Percentiles rank a stretch among this genome's conserved stretches.
phyloP scores from a whole-genome alignment of 2,113 vertebrate genomes.

The Beaufortia kweichowensis region DNA sequence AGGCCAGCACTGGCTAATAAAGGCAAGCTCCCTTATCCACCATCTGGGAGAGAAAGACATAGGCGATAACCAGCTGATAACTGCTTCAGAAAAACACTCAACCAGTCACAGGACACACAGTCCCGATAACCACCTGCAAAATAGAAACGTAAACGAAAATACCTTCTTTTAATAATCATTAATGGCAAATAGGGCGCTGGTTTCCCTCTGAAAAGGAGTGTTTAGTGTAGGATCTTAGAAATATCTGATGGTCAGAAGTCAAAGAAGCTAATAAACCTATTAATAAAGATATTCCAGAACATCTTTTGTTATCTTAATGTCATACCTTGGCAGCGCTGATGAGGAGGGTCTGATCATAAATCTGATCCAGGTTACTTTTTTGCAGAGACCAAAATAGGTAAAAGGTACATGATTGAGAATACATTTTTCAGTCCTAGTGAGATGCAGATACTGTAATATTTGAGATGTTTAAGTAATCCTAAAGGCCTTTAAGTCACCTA shows the following conservation, averaged over 20 bases:
- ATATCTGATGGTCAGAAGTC: slow-evolving; percentile 27
- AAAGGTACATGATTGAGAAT: not conserved
- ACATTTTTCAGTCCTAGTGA: no score
- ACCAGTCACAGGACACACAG: slow-evolving; percentile 54
- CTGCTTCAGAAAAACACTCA: slow-evolving; percentile 65
- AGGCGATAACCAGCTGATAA: slow-evolving; percentile 70
- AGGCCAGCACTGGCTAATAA: slow-evolving; percentile 77
- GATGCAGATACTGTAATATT: not conserved
- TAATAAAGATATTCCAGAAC: slow-evolving; percentile 27
- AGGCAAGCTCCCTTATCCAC: slow-evolving; percentile 78
- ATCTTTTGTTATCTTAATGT: slow-evolving; percentile 49
- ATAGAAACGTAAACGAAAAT: slow-evolving; percentile 30
- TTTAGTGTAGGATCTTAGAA: not conserved
- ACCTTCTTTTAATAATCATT: slow-evolving; percentile 33
- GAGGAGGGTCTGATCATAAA: not conserved
- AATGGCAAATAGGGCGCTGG: not conserved
- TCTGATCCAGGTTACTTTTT: not conserved
- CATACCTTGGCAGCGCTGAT: not conserved
- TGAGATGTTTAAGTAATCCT: not conserved
- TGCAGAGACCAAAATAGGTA: not conserved
- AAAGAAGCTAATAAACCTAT: slow-evolving; percentile 31
- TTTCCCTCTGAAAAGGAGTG: not conserved
- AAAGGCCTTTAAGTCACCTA: not conserved
- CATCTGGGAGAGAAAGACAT: slow-evolving; percentile 70
- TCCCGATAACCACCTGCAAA: slow-evolving; percentile 47